A percentile compares a stretch with the other conserved stretches of the same genome.
These are phyloP conservation scores for Melieria crassipennis DNA, from an alignment of 2,888 invertebrate species.

Conservation along the genomic window DNA sequence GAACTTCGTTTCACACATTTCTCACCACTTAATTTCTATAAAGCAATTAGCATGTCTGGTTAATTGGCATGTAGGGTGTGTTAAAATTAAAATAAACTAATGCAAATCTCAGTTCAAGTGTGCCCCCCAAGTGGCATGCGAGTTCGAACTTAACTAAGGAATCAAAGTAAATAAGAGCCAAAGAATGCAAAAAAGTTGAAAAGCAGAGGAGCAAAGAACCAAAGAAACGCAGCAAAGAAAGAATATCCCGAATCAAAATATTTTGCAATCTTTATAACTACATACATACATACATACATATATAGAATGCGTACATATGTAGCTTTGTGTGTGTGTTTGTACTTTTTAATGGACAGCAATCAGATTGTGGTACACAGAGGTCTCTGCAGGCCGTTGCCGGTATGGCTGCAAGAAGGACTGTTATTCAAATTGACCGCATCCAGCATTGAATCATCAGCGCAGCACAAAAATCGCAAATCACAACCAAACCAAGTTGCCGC, in stretches of 20 bases:
- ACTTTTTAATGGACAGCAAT: slow-evolving; percentile 26
- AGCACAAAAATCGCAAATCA: background rate
- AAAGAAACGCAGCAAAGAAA: background rate
- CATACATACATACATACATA: slow-evolving; percentile 15
- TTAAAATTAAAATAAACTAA: slow-evolving; percentile 17
- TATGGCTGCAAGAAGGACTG: slow-evolving; percentile 13
- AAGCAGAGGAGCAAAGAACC: background rate
- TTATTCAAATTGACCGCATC: slow-evolving; percentile 29
- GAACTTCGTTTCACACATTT: no score
- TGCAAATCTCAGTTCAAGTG: slow-evolving; percentile 20
- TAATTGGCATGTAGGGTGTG: slow-evolving; percentile 2
- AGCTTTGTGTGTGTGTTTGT: background rate
- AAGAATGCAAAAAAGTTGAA: background rate
- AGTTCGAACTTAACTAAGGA: slow-evolving; percentile 10
- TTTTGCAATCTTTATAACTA: slow-evolving; percentile 18
- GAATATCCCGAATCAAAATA: slow-evolving; percentile 16
- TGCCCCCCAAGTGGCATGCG: slow-evolving; percentile 34
- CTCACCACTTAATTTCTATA: no score
- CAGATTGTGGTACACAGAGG: slow-evolving; percentile 16
- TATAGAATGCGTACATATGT: background rate
- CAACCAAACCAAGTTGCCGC: slow-evolving; percentile 11
- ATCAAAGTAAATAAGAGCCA: slow-evolving; percentile 9
- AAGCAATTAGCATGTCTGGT: slow-evolving; percentile 1
- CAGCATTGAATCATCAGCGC: slow-evolving; percentile 27
- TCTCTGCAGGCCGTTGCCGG: no score